Evolutionary conservation across 2,113 vertebrate genomes (phyloP).

Genomic region (Drymodes brunneopygia): DNA sequence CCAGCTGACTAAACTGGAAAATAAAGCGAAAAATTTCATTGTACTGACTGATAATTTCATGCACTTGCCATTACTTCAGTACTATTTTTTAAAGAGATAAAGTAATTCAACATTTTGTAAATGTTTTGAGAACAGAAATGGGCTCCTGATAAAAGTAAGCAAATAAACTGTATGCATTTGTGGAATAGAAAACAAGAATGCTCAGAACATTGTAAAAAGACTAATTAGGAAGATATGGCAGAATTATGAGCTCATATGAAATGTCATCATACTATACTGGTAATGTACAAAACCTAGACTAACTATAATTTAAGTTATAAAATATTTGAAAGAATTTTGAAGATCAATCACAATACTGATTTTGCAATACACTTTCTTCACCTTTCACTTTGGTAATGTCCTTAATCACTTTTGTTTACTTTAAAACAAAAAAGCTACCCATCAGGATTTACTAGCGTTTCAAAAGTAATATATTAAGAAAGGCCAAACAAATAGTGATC

Average conservation of each 20-base stretch:
- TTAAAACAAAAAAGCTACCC: background rate
- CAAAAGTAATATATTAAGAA: background rate
- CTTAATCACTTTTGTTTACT: background rate
- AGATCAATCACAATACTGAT: background rate
- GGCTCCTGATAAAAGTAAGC: background rate
- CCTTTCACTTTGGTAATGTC: background rate
- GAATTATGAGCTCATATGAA: background rate
- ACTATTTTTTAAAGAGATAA: background rate
- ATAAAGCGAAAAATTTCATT: background rate
- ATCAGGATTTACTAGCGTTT: background rate
- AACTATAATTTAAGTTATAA: background rate
- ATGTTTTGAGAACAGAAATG: background rate
- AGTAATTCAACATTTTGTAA: background rate
- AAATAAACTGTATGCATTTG: background rate
- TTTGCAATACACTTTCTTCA: background rate
- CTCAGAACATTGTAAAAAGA: background rate
- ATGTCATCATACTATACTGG: background rate
- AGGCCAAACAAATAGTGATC: background rate
- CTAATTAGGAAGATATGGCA: background rate
- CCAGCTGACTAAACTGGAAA: slow-evolving; percentile 86
- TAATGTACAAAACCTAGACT: background rate
- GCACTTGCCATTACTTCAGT: background rate
- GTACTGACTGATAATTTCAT: background rate
- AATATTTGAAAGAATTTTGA: background rate
- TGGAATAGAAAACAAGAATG: background rate